Percentiles rank a stretch among this genome's conserved stretches.
phyloP scores from a whole-genome alignment of 2,113 vertebrate genomes.

The Orthonyx spaldingii region DNA sequence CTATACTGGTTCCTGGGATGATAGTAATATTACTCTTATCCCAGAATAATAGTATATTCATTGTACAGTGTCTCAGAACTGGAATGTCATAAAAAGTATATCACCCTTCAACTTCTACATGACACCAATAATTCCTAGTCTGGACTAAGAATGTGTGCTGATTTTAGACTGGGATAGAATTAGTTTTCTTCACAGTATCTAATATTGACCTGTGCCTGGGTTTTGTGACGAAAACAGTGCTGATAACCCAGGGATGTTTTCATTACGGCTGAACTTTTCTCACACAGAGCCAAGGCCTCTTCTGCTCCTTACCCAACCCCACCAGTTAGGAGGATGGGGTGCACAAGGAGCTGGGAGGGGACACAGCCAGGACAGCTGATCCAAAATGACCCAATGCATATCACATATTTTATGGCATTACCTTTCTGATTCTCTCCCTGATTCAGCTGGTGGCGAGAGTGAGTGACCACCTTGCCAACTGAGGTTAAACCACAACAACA shows the following conservation, averaged over 20 bases:
- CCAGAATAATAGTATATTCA: not conserved
- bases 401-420: accelerated
- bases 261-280: not conserved
- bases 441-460: not conserved
- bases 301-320: not conserved
- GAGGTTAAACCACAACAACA: not conserved
- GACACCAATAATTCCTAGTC: not conserved
- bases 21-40: not conserved
- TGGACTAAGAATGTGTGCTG: not conserved
- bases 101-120: not conserved
- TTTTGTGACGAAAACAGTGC: not conserved
- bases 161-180: not conserved
- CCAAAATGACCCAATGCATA: not conserved
- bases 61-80: not conserved
- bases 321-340: too few species aligned
- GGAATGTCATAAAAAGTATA: not conserved
- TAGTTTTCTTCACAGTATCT: not conserved
- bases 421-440: not conserved
- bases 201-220: not conserved
- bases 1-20: not conserved
- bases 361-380: not conserved
- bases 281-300: not conserved
- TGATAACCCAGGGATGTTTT: not conserved
- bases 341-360: not conserved
- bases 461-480: not conserved